Evolutionary conservation across 2,113 vertebrate genomes (phyloP), one percentile per base, ranked within the genome.

Genomic region (Cyprichromis sp.): DNA sequence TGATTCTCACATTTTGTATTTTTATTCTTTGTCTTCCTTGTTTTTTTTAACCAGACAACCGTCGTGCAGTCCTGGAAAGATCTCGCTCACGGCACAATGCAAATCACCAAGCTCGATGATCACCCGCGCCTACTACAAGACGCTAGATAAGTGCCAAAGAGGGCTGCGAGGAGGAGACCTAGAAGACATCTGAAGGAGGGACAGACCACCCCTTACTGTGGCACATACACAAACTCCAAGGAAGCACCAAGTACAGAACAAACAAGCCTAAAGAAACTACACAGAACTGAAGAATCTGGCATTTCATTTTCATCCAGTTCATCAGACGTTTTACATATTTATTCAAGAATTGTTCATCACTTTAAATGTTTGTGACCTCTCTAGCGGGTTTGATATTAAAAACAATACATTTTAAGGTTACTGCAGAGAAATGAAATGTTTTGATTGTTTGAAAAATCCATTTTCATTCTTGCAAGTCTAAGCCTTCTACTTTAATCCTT

Each of bases 71-170:
- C 96, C 95, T 99, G 96, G 99, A 99, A 97, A 97, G 98, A 95
- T 99, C 99, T 86, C 98, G 99, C 81, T 99, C 99, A 52, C 98
- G 98, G 83, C 98, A 99, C 96, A 98, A 97, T 87, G 96, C 97
- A 96, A 94, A 96, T 90, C 93, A 97, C 90, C 95, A 96, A 91
- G 97, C 97, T 87, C 96, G 97, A 97, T 97, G 97, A 96, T 95
- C 47, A 29, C 87, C 87, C 91, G 81, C 88, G 91, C 93, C 91
- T 92, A 89, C 87, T 93, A 86, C 76, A 89, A 80, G 93, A 95
- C 90, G 80, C 91, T 94, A 87, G 94, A 94, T 89, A 94, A 94
- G 95, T 95, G 96, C 96, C 96, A 96, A 96, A 96, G 96, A 96
- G 93, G 94, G 91, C 91, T 86, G 87, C 89, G 89, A 84, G 85